Conservation (phyloP, 2,797 vertebrate species). For the Phataginus tetradactyla region DNA sequence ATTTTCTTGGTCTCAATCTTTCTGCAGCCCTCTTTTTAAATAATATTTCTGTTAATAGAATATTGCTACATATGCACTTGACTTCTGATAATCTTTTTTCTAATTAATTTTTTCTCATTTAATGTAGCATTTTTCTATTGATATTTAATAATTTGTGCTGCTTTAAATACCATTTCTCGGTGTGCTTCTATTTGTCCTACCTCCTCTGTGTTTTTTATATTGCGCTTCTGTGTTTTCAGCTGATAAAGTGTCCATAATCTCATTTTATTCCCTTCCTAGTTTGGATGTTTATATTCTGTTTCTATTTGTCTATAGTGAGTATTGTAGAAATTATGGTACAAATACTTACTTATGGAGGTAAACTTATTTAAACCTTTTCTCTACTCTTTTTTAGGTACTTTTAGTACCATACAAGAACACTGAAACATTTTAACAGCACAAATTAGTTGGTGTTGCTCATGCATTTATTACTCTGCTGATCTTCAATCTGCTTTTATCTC, state of each 20-base stretch:
- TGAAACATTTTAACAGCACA: no score
- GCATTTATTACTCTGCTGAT: accelerated
- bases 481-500: background rate
- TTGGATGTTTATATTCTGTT: background rate
- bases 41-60: background rate
- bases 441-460: no score
- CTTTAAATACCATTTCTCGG: background rate
- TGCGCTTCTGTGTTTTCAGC: background rate
- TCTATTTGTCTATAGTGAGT: background rate
- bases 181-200: background rate
- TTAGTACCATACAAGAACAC: background rate
- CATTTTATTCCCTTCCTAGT: background rate
- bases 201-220: background rate
- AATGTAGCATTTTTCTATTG: background rate
- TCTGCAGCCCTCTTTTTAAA: background rate
- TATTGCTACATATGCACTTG: background rate
- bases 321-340: background rate
- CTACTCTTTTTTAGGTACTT: no score
- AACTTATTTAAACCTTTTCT: background rate
- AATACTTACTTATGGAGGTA: no score
- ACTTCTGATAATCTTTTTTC: background rate
- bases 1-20: background rate
- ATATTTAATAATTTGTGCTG: no score
- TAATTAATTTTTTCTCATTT: background rate
- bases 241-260: no score